Conservation (phyloP, 2,113 vertebrate genomes). For the Mormyrus iriodes region DNA sequence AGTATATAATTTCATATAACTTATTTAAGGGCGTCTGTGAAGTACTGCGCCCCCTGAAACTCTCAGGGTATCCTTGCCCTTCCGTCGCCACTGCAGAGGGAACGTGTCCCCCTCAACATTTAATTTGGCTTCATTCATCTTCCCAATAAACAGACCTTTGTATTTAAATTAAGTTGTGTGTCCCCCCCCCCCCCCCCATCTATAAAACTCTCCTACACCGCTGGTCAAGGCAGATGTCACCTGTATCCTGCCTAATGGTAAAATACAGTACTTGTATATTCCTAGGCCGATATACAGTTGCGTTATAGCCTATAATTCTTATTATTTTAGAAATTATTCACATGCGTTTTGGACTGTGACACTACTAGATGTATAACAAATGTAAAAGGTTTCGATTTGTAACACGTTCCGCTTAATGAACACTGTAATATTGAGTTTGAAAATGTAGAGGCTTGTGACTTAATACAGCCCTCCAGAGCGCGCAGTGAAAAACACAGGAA, state of each 20-base stretch:
- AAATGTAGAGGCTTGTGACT: background rate
- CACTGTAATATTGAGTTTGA: background rate
- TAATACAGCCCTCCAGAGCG: background rate
- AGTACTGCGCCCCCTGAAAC: background rate
- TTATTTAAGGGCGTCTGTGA: background rate
- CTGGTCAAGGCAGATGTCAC: background rate
- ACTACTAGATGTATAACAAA: background rate
- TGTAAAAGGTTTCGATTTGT: background rate
- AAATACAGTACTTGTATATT: background rate
- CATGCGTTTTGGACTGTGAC: background rate
- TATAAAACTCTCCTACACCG: background rate
- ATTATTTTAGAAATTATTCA: background rate
- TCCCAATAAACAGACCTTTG: background rate
- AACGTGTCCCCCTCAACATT: background rate
- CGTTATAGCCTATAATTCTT: background rate
- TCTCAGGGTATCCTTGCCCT: background rate
- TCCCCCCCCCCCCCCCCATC: background rate
- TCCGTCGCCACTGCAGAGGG: too few relatives aligned
- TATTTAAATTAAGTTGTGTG: background rate
- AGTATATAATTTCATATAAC: too few relatives aligned
- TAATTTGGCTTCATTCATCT: background rate
- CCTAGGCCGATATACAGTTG: background rate
- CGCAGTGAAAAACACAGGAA: background rate
- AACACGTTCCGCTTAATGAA: background rate
- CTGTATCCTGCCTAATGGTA: background rate